Evolutionary conservation across 2,113 vertebrate species (phyloP).

Genomic region (Actenoides lindsayi): DNA sequence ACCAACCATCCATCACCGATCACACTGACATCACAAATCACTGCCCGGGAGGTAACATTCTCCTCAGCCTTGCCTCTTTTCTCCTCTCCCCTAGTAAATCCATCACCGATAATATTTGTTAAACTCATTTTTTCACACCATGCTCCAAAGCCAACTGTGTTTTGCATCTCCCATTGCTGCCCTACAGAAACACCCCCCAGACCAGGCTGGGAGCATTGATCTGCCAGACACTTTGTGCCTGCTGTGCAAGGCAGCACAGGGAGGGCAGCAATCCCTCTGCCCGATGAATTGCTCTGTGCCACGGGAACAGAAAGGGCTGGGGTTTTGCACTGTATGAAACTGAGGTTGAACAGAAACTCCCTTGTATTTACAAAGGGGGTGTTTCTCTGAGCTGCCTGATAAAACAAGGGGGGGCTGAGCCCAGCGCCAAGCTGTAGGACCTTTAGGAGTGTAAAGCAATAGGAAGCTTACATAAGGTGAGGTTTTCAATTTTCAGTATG

Average conservation of each 20-base stretch:
- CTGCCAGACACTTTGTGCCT: fast-evolving
- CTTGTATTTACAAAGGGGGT: conserved; percentile 48
- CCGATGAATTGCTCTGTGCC: not conserved
- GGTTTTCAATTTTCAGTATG: not conserved
- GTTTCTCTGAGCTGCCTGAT: conserved; percentile 8
- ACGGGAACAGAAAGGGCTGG: not conserved
- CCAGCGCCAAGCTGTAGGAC: not conserved
- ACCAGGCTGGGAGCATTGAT: not conserved
- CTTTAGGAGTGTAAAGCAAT: not conserved
- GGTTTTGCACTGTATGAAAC: not conserved
- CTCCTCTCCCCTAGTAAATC: not conserved
- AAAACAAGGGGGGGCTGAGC: not conserved
- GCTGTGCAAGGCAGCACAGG: not conserved
- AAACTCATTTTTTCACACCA: fast-evolving
- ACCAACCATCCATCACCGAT: not conserved
- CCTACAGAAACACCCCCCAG: not conserved
- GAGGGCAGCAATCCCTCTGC: not conserved
- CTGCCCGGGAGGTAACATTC: not conserved
- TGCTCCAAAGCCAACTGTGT: not conserved
- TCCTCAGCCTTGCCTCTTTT: not conserved
- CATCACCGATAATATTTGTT: not conserved
- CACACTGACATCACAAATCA: not conserved
- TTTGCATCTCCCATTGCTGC: not conserved
- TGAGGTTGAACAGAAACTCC: not conserved
- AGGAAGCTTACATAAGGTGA: conserved; percentile 28